Percentiles rank a stretch among this genome's conserved stretches.
Conservation (phyloP, 2,888 invertebrate genomes). For the Sthenelais limicola region DNA sequence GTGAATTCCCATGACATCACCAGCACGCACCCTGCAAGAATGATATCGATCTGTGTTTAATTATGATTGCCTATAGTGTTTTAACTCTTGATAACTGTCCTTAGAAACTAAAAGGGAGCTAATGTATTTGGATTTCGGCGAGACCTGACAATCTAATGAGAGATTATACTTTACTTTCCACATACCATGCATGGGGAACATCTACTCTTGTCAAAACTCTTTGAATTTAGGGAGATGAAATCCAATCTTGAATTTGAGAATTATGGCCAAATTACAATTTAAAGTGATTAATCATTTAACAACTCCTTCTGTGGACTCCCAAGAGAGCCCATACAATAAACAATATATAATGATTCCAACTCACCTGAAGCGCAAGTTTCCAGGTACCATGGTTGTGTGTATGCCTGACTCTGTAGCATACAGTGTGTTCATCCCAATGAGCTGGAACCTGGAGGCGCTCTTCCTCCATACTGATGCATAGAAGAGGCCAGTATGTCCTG, state of each 20-base stretch:
- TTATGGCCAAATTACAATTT: neutral
- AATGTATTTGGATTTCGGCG: too few relatives aligned
- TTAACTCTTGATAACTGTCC: too few relatives aligned
- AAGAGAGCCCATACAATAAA: neutral
- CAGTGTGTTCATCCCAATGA: conserved; percentile 13
- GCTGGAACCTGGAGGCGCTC: neutral
- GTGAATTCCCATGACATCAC: conserved; percentile 20
- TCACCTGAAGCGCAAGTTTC: conserved; percentile 4
- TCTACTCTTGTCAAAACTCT: too few relatives aligned
- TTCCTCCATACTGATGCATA: conserved; percentile 15
- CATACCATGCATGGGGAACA: too few relatives aligned
- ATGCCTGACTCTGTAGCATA: neutral
- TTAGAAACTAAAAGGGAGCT: too few relatives aligned
- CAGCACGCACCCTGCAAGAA: neutral
- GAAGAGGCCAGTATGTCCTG: neutral
- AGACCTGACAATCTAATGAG: neutral
- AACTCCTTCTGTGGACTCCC: neutral
- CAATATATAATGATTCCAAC: neutral
- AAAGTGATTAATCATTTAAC: neutral
- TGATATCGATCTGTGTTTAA: neutral
- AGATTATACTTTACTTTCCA: too few relatives aligned
- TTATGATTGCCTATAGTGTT: too few relatives aligned
- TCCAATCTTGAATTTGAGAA: neutral
- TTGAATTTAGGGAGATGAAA: neutral
- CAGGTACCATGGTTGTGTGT: neutral